These are phyloP conservation scores for Aspidiotus rigidus DNA, from an alignment of 2,888 invertebrate genomes.

Conservation along the genomic window DNA sequence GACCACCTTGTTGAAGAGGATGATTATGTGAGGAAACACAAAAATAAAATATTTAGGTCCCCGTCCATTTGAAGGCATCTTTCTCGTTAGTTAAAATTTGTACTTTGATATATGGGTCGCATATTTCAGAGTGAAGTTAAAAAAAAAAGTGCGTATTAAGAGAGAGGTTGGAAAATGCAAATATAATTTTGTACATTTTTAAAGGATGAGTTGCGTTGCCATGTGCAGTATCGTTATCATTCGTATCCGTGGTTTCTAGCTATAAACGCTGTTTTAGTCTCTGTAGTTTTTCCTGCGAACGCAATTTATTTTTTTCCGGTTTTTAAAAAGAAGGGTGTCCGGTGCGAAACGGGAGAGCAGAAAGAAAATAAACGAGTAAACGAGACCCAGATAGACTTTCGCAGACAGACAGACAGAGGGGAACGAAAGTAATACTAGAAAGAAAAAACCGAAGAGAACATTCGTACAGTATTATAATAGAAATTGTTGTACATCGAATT, in stretches of 20 bases:
- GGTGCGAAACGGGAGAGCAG: background rate
- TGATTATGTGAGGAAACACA: too few relatives aligned
- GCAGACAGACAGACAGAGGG: background rate
- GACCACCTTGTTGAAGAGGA: too few relatives aligned
- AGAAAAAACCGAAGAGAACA: conserved; percentile 3
- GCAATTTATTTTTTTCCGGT: background rate
- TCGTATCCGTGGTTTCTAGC: background rate
- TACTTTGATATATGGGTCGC: too few relatives aligned
- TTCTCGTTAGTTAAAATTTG: too few relatives aligned
- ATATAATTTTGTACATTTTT: conserved; percentile 2
- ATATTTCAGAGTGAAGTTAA: background rate
- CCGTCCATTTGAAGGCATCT: too few relatives aligned
- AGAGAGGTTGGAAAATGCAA: background rate
- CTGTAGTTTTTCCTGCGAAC: background rate
- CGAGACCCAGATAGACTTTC: too few relatives aligned
- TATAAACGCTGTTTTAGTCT: background rate
- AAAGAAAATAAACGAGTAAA: too few relatives aligned
- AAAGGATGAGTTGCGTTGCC: background rate
- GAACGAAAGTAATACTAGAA: background rate
- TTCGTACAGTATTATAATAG: background rate
- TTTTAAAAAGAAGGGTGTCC: background rate
- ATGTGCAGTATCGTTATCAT: background rate
- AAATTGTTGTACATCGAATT: conserved; percentile 4
- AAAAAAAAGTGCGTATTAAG: background rate
- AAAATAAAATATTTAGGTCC: too few relatives aligned